Conservation (phyloP, 2,113 vertebrate species). For the Opisthocomus hoazin region DNA sequence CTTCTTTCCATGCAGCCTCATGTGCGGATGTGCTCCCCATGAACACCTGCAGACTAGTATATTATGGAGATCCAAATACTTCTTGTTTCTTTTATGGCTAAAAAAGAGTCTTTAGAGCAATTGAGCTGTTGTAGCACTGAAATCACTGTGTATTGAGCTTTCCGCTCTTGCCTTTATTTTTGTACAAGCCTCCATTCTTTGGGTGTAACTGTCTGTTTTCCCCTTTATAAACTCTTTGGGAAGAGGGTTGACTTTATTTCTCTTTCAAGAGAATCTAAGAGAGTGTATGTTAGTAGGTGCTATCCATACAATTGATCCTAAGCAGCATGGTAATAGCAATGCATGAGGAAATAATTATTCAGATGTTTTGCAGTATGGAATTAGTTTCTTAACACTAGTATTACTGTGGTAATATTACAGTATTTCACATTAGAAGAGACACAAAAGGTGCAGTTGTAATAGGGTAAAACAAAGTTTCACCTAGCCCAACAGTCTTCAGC, state of each 20-base stretch:
- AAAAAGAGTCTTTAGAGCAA: background rate
- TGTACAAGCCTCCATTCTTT: background rate
- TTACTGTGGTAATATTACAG: background rate
- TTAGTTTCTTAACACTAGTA: background rate
- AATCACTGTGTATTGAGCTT: rapidly evolving
- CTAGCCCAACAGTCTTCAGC: background rate
- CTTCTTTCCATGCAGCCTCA: background rate
- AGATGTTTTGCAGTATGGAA: background rate
- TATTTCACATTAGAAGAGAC: background rate
- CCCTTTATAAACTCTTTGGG: background rate
- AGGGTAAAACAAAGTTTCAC: background rate
- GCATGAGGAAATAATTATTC: background rate
- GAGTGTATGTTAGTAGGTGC: background rate
- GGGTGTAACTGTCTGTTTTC: background rate
- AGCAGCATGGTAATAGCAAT: background rate
- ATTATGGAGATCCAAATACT: background rate
- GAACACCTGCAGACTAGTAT: background rate
- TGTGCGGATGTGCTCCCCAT: background rate
- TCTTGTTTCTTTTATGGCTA: background rate
- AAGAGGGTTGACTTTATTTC: background rate
- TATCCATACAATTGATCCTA: background rate
- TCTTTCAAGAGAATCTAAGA: background rate
- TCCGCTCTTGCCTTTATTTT: background rate
- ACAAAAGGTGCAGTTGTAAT: background rate
- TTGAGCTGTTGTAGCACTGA: background rate